Evolutionary conservation across 1,140 invertebrate genomes (phyloP).

Genomic region (Hycleus phaleratus): DNA sequence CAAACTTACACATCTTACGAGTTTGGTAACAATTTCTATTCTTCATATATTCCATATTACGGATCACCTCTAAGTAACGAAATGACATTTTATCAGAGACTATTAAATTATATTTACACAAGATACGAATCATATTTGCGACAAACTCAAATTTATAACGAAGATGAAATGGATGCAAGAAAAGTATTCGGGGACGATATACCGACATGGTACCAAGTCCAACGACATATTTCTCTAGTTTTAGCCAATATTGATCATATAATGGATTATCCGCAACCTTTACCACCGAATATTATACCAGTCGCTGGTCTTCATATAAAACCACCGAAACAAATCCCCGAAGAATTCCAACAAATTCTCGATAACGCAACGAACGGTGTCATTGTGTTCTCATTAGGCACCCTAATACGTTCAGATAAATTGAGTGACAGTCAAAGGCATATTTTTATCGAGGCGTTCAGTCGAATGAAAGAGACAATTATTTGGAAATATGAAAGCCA

Average conservation of each 20-base stretch:
- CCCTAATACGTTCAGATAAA: conserved; percentile 35
- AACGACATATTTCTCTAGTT: background rate
- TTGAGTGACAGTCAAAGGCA: conserved; percentile 32
- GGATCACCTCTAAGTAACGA: background rate
- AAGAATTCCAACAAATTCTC: conserved; percentile 31
- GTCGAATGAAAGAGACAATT: conserved; percentile 35
- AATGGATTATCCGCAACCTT: conserved; percentile 36
- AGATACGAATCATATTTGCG: background rate
- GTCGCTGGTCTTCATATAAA: conserved; percentile 48
- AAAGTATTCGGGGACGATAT: conserved; percentile 3
- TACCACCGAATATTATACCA: conserved; percentile 46
- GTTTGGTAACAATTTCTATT: conserved; percentile 1
- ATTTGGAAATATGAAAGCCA: conserved; percentile 44
- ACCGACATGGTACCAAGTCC: conserved; percentile 1
- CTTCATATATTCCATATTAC: conserved; percentile 2
- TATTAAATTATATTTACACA: background rate
- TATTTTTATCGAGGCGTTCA: conserved; percentile 39
- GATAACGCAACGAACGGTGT: conserved; percentile 38
- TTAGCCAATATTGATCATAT: conserved; percentile 22
- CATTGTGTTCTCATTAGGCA: conserved; percentile 25
- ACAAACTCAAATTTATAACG: background rate
- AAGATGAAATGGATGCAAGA: background rate
- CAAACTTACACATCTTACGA: background rate
- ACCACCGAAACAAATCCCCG: conserved; percentile 31
- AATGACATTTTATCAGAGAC: conserved; percentile 3